Evolutionary conservation across 2,113 vertebrate genomes (phyloP), one percentile per base, ranked within the genome.

Genomic region (Lepus timidus): DNA sequence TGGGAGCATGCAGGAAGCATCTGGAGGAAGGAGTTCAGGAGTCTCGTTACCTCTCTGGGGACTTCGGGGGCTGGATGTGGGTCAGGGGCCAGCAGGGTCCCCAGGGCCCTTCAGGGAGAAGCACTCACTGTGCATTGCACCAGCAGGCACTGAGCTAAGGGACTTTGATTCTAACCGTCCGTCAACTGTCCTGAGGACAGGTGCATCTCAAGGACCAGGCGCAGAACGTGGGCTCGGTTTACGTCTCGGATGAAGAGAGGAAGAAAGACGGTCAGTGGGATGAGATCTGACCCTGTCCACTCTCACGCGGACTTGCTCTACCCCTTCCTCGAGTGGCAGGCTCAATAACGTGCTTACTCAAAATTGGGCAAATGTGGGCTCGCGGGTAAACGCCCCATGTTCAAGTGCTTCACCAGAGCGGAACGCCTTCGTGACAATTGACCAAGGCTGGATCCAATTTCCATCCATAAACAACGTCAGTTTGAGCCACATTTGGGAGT

Each of bases 301-400:
- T 20, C 4, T 22, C 4, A 22, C 13, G 20, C 67, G 70, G 51
- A 85, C 44, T 75, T 1, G 0, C 51, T 9, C 20, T 6, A 85
- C 14, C 6, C 22, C 25, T 89, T 89, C 67, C 33, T 29, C 55
- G 70, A 1, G 67, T 51, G 80, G 31, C 94, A 78, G 61, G 12
- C 49, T 94, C n/a, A 55, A 25, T 62, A 75, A 36, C 51, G 76
- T 84, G 61, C 33, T 88, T 74, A 65, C 16, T 65, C 25, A 92
- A 95, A 81, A 67, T 5, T 90, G 31, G 4, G 3, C 73, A 74
- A 16, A 58, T 61, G 36, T n/a, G 33, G 22, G 16, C 25, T 55
- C 78, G 84, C 85, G 81, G 85, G 10, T 87, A 84, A 88, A 87
- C 64, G 90, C 85, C 22, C 73, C 17, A 33, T 61, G 16, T 36